Evolutionary conservation across 1,140 invertebrate species (phyloP), one percentile per base, ranked within the genome.

Genomic region (Drosophila littoralis): DNA sequence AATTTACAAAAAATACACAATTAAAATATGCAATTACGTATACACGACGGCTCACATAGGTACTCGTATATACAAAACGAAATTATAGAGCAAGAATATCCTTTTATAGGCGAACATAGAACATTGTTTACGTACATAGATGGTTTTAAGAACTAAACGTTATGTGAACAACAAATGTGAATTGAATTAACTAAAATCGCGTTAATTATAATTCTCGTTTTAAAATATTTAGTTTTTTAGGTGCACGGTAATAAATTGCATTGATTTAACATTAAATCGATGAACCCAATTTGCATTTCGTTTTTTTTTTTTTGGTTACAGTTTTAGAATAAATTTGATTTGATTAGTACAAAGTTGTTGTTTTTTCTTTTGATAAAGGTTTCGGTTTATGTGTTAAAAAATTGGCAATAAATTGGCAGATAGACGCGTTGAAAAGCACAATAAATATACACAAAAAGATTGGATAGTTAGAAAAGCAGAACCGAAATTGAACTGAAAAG

Each of bases 1-100:
- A 89, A 81, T 89, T 84, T 89, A 89, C 84, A 89, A 89, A 89
- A 89, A 89, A 80, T 89, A 89, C 84, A 89, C 85, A 89, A 84
- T 89, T 89, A 22, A 84, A 81, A 78, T 89, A 89, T 84, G 68
- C 72, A 77, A 75, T 73, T 79, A 81, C 60, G 65, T 66, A 81
- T 84, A 81, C 74, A 85, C 79, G 79, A 74, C 59, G 35, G 50
- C 61, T 80, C 74, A 75, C 81, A 84, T 63, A 79, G 71, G 77
- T 82, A 78, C 79, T 59, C 52, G 84, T 83, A 89, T 89, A 89
- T 89, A 89, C 84, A 89, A 89, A 89, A 65, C 72, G 42, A 84
- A 75, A 80, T 69, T 78, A 82, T 54, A 79, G 65, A 69, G 77
- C 61, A 73, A 78, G 43, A 77, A 59, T 55, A 52, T 54, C 48